These are phyloP conservation scores for Scaptomyza cyrtandrae DNA, from an alignment of 2,888 invertebrate species.

Conservation along the genomic window DNA sequence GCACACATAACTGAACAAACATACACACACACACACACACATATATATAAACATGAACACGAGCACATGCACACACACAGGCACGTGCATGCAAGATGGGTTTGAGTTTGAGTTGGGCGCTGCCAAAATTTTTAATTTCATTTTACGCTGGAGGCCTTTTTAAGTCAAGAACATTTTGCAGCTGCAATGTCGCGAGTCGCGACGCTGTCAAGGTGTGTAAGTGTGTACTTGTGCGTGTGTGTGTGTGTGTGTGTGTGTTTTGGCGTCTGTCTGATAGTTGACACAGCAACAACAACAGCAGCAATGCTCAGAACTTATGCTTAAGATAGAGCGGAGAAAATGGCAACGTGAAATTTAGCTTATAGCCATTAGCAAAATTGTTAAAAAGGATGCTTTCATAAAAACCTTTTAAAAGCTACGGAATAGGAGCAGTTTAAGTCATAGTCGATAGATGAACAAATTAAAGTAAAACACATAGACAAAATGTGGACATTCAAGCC, in stretches of 20 bases:
- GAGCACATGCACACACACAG: background rate
- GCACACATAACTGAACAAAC: background rate
- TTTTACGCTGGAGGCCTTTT: constrained; percentile 57
- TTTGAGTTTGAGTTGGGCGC: constrained; percentile 38
- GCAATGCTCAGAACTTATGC: background rate
- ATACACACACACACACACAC: constrained; percentile 8
- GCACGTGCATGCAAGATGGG: constrained; percentile 18
- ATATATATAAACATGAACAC: background rate
- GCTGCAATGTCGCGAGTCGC: constrained; percentile 28
- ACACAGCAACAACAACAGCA: constrained; percentile 4
- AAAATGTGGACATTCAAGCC: too few species aligned
- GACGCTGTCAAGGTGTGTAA: constrained; percentile 32
- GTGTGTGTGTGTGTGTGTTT: constrained; percentile 18
- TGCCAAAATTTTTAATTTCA: constrained; percentile 74
- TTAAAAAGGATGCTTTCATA: too few species aligned
- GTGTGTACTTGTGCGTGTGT: constrained; percentile 1
- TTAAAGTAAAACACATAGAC: background rate
- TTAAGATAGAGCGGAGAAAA: constrained; percentile 11
- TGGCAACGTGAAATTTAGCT: background rate
- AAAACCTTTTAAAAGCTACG: background rate
- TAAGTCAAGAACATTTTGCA: constrained; percentile 50
- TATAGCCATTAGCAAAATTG: background rate
- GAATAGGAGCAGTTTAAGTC: background rate
- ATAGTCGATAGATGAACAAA: background rate
- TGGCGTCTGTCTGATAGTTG: constrained; percentile 17